Conservation (phyloP, 2,888 invertebrate genomes). For the Quadriops clusia region DNA sequence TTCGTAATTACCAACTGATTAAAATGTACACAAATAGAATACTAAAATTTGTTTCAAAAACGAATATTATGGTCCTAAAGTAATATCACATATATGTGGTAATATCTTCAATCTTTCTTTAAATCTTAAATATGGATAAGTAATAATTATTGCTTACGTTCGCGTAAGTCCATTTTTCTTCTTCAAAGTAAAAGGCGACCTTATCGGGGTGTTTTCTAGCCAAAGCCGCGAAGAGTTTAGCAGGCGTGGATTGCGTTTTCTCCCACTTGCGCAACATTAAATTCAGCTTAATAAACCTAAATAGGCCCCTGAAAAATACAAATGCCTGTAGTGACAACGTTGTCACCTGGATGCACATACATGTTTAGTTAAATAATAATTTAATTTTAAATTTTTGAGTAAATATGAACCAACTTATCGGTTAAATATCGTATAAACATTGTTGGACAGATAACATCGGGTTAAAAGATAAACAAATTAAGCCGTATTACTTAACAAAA, state of each 20-base stretch:
- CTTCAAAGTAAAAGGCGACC: slow-evolving; percentile 58
- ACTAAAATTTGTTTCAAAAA: too few relatives aligned
- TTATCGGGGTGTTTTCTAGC: slow-evolving; percentile 49
- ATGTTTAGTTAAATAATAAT: background rate
- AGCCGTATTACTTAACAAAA: background rate
- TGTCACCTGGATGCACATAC: background rate
- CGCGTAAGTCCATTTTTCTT: slow-evolving; percentile 52
- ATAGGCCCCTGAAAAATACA: slow-evolving; percentile 40
- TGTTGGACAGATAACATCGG: too few relatives aligned
- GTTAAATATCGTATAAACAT: background rate
- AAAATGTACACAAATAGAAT: too few relatives aligned
- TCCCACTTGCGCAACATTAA: slow-evolving; percentile 43
- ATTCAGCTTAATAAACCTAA: slow-evolving; percentile 43
- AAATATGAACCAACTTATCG: background rate
- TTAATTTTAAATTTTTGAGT: background rate
- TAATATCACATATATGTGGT: too few relatives aligned
- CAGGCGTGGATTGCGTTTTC: slow-evolving; percentile 42
- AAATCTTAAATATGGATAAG: too few relatives aligned
- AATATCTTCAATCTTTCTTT: too few relatives aligned
- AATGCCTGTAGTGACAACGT: background rate
- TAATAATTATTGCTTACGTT: slow-evolving; percentile 38
- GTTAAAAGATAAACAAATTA: too few relatives aligned
- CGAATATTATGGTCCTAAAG: too few relatives aligned
- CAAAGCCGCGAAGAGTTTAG: slow-evolving; percentile 43
- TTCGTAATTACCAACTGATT: too few relatives aligned